Conservation (phyloP, 1,140 invertebrate species). For the Pseudoatta argentina region DNA sequence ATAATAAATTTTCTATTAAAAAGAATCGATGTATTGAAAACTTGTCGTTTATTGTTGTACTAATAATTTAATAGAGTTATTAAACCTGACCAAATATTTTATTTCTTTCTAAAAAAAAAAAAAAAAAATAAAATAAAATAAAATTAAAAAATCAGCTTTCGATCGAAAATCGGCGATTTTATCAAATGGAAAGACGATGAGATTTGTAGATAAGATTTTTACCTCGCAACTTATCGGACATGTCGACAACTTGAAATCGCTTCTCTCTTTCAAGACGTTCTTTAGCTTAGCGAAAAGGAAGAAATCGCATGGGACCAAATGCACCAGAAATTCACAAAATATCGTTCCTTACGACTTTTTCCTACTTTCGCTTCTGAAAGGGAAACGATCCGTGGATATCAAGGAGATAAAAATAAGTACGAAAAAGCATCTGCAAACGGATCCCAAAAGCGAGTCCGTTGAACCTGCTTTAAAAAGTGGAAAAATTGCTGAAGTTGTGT, state of each 20-base stretch:
- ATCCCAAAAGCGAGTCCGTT: neutral
- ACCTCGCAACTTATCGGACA: slow-evolving; percentile 37
- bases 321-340: slow-evolving; percentile 49
- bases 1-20: neutral
- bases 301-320: slow-evolving; percentile 31
- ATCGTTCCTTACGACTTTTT: slow-evolving; percentile 34
- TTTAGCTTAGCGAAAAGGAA: slow-evolving; percentile 30
- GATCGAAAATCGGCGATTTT: slow-evolving; percentile 7
- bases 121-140: too few relatives aligned
- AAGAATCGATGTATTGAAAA: neutral
- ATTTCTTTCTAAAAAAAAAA: too few relatives aligned
- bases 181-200: neutral
- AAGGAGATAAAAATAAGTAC: slow-evolving; percentile 12
- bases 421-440: slow-evolving; percentile 20
- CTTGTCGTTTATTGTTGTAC: neutral
- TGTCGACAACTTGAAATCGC: slow-evolving; percentile 39
- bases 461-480: neutral
- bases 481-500: neutral
- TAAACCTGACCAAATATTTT: too few relatives aligned
- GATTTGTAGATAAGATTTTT: slow-evolving; percentile 44
- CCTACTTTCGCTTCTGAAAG: slow-evolving; percentile 6
- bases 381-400: slow-evolving; percentile 30
- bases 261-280: slow-evolving; percentile 41
- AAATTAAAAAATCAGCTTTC: neutral
- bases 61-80: too few relatives aligned